Base-by-base conservation (phyloP, 2,797 vertebrate genomes). In the Scomberomorus guttatus region DNA sequence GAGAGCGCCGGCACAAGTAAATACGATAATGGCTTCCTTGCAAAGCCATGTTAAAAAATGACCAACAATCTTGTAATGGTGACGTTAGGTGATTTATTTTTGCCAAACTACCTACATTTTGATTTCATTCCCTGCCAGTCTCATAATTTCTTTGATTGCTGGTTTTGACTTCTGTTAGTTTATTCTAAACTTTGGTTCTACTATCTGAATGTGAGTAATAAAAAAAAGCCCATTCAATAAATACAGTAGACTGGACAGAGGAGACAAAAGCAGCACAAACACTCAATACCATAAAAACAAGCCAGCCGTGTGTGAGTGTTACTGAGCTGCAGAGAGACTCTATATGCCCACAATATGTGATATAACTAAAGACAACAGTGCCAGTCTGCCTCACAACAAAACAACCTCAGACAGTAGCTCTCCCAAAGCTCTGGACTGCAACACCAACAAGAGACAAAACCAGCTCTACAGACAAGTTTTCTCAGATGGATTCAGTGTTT, bases 1-100 rank as follows among this genome's bases (percentile, higher is more conserved):
- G 2, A 70, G 73, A 73, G 69, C 6, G 0, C 56, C 48, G 74
- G 62, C 75, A 72, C 77, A 72, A 79, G 75, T 81, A 80, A 80
- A 82, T 66, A 70, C 61, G 61, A 51, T 39, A 68, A 74, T 58
- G 27, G 56, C 37, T 48, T 76, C 72, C 51, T 24, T 1, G 50
- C 8, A 66, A 79, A 82, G 55, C 2, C 6, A 51, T 8, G 24
- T 65, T 72, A 24, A 29, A 29, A 59, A 60, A 66, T 51, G 34
- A 56, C 54, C 22, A 27, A 55, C 13, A 27, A 25, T 24, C 34
- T 25, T 5, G 2, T 44, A 27, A 59, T 2, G 14, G 20, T 51
- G 46, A 42, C 5, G 32, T 59, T 20, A 54, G 25, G 11, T 10
- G 1, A 29, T 27, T 42, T 32, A 59, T 60, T 27, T 34, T n/a